phyloP scores from a whole-genome alignment of 1,140 invertebrate species.

The Thaumatotibia leucotreta region DNA sequence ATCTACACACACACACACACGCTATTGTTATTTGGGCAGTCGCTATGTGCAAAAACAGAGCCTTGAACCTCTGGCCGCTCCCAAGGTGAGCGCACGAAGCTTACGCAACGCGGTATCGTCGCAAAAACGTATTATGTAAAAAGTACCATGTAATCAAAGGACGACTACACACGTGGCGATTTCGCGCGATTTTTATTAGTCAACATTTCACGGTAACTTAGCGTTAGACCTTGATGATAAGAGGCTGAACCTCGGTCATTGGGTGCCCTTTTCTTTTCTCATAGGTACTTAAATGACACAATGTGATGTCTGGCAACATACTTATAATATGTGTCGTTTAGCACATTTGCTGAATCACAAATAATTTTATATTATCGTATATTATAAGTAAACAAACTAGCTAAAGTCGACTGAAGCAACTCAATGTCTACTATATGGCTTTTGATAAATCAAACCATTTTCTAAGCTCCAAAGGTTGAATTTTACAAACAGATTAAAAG shows the following conservation, averaged over 20 bases:
- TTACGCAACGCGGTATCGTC: slow-evolving; percentile 47
- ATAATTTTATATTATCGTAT: too few species aligned
- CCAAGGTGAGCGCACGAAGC: slow-evolving; percentile 57
- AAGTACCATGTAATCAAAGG: neutral
- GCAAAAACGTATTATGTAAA: slow-evolving; percentile 8
- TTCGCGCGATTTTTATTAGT: neutral
- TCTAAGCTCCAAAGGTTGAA: too few species aligned
- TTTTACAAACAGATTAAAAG: too few species aligned
- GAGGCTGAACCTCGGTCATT: neutral
- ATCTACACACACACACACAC: slow-evolving; percentile 28
- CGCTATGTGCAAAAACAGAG: slow-evolving; percentile 55
- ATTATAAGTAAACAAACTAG: too few species aligned
- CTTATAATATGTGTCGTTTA: neutral
- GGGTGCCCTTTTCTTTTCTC: neutral
- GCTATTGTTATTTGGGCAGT: slow-evolving; percentile 44
- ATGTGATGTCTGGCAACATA: neutral
- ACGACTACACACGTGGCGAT: neutral
- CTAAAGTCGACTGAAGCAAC: too few species aligned
- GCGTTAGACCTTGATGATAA: neutral
- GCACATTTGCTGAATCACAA: neutral
- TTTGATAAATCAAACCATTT: too few species aligned
- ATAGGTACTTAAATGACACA: neutral
- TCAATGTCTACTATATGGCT: too few species aligned
- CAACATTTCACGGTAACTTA: too few species aligned
- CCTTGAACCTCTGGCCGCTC: slow-evolving; percentile 67